phyloP scores from a whole-genome alignment of 2,888 invertebrate species.

The Calliphora vomitoria region DNA sequence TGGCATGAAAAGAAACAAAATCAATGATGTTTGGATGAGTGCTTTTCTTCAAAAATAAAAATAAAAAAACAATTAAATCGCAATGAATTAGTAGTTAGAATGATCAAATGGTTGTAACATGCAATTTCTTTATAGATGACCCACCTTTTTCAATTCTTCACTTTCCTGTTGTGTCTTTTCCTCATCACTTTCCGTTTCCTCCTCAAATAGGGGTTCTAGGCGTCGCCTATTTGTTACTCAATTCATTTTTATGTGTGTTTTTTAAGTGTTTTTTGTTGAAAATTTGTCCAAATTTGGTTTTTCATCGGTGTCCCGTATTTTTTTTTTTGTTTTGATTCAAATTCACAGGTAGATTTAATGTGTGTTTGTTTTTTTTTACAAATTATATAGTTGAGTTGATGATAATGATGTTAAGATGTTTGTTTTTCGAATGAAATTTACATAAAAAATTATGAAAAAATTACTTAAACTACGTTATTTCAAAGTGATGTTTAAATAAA shows the following conservation, averaged over 20 bases:
- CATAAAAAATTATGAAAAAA: constrained; percentile 61
- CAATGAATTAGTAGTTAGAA: no score
- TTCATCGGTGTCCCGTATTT: constrained; percentile 34
- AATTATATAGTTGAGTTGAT: constrained; percentile 60
- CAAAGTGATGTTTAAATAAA: not conserved
- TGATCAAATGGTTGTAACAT: constrained; percentile 39
- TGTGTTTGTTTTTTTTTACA: constrained; percentile 28
- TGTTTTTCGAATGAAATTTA: constrained; percentile 58
- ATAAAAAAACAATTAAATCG: not conserved
- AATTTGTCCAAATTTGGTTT: constrained; percentile 44
- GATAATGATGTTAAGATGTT: constrained; percentile 61
- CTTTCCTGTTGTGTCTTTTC: constrained; percentile 84
- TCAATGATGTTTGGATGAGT: constrained; percentile 7
- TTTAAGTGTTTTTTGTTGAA: constrained; percentile 31
- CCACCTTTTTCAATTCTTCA: constrained; percentile 84
- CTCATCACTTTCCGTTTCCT: constrained; percentile 90
- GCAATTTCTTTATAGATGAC: constrained; percentile 79
- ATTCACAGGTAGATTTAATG: constrained; percentile 46
- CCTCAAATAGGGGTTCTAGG: constrained; percentile 92
- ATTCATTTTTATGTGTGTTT: constrained; percentile 1
- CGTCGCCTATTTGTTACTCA: constrained; percentile 87
- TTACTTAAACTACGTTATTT: constrained; percentile 46
- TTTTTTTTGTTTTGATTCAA: not conserved
- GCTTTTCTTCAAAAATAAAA: not conserved
- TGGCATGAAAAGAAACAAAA: constrained; percentile 14